Evolutionary conservation across 2,113 vertebrate genomes (phyloP), one percentile per base, ranked within the genome.

Genomic region (Irena cyanogastra): DNA sequence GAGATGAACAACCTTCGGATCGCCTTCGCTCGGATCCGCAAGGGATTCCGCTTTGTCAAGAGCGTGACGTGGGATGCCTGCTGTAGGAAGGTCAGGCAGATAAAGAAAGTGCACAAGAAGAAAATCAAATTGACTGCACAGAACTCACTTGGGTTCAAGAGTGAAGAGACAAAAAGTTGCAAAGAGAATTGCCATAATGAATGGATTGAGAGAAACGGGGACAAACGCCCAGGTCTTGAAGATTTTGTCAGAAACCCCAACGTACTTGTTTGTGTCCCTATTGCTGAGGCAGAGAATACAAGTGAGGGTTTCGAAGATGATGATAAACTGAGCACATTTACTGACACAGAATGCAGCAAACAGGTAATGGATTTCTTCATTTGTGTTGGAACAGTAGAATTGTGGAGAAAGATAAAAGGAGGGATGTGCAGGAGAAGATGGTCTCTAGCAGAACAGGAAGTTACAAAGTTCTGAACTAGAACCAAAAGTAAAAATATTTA

Each of bases 1-100:
- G 99, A 99, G 86, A 96, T 99, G 96, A 99, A 99, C 97, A 99
- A 99, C 24, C 98, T 99, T 23, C 98, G 98, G 92, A 96, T 99
- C 4, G 99, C 99, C 27, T 96, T 99, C 12, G 98, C 98, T 26
- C 98, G 99, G 42, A 99, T 99, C 88, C 97, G 98, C 19, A 83
- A 57, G 3, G 97, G 94, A 16, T 63, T 97, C 60, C 75, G 74
- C 39, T 94, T 95, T 78, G 57, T 98, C 9, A 80, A 84, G 79
- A 30, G 84, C 6, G 4, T 64, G 30, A 12, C 97, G 0, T 28
- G 81, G 24, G 81, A 97, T 39, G 71, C 97, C 72, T 98, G 97
- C 41, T 96, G 84, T 16, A 89, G 96, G 92, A 91, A 54, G 92
- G 74, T 98, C 82, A 74, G 90, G 31, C 86, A 70, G 27, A n/a